Percentiles rank a stretch among this genome's conserved stretches.
Conservation (phyloP, 2,888 invertebrate species). For the Margaritifera margaritifera region DNA sequence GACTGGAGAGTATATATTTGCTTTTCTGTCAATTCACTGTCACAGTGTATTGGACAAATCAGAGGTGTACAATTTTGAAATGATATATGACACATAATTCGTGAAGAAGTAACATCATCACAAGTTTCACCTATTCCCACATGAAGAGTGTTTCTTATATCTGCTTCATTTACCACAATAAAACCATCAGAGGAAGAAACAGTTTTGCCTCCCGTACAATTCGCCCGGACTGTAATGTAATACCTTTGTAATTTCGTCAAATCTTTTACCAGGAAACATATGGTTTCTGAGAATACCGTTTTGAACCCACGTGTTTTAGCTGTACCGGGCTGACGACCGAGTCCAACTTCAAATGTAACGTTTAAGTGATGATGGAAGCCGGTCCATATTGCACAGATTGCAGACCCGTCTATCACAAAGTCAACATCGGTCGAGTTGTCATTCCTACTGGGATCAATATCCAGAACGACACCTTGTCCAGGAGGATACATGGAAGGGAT, state of each 20-base stretch:
- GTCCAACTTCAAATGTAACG: constrained; percentile 13
- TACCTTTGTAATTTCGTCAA: constrained; percentile 10
- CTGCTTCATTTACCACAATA: constrained; percentile 8
- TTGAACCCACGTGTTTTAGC: constrained; percentile 9
- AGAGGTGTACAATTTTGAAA: too few species aligned
- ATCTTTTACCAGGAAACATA: background rate
- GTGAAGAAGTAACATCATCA: too few species aligned
- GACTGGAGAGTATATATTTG: too few species aligned
- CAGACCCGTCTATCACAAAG: constrained; percentile 1
- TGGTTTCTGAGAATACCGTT: background rate
- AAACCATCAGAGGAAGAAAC: constrained; percentile 32
- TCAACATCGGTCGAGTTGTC: constrained; percentile 7
- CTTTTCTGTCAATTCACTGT: too few species aligned
- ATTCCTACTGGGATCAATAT: constrained; percentile 2
- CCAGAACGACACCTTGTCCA: constrained; percentile 14
- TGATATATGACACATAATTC: too few species aligned
- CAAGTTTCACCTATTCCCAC: background rate
- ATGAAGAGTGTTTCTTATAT: constrained; percentile 5
- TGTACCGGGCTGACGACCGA: constrained; percentile 8
- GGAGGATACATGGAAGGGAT: constrained; percentile 26
- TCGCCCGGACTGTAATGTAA: constrained; percentile 16
- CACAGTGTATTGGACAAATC: too few species aligned
- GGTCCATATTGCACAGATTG: constrained; percentile 16
- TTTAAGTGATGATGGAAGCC: constrained; percentile 14
- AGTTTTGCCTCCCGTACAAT: constrained; percentile 21